Evolutionary conservation across 2,888 invertebrate species (phyloP).

Genomic region (Sinotaia quadrata): DNA sequence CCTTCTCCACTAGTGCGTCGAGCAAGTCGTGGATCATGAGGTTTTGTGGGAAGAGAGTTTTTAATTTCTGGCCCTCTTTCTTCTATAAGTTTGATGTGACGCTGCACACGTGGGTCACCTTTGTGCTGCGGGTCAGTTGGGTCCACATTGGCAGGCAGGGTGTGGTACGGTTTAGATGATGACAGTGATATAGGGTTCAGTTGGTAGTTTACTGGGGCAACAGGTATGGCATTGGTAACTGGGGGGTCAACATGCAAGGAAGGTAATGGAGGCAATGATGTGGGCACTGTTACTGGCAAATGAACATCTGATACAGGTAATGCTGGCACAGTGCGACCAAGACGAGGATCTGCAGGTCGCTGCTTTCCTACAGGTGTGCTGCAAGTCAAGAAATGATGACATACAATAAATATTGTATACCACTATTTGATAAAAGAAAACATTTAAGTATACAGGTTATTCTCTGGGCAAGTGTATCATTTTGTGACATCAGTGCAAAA

Average conservation of each 20-base stretch:
- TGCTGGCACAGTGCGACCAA: no score
- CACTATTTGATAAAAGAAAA: background rate
- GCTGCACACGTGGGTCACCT: conserved; percentile 60
- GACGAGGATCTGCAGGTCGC: background rate
- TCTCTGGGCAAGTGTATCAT: no score
- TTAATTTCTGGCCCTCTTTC: conserved; percentile 8
- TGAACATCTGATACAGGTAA: background rate
- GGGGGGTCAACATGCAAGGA: conserved; percentile 34
- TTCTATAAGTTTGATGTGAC: conserved; percentile 31
- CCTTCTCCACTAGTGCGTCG: conserved; percentile 15
- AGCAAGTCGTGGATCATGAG: conserved; percentile 6
- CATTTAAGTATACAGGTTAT: no score
- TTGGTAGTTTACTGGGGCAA: conserved; percentile 25
- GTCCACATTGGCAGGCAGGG: conserved; percentile 50
- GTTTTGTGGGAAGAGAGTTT: background rate
- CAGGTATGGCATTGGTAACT: conserved; percentile 36
- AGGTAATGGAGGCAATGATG: conserved; percentile 14
- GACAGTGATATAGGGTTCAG: conserved; percentile 27
- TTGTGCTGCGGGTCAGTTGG: conserved; percentile 49
- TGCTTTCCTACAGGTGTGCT: conserved; percentile 3
- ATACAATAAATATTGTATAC: background rate
- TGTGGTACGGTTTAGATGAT: conserved; percentile 35
- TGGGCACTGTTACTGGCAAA: background rate
- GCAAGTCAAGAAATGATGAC: background rate
- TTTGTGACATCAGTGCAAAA: no score